Conservation (phyloP, 2,113 vertebrate species). For the Meriones unguiculatus region DNA sequence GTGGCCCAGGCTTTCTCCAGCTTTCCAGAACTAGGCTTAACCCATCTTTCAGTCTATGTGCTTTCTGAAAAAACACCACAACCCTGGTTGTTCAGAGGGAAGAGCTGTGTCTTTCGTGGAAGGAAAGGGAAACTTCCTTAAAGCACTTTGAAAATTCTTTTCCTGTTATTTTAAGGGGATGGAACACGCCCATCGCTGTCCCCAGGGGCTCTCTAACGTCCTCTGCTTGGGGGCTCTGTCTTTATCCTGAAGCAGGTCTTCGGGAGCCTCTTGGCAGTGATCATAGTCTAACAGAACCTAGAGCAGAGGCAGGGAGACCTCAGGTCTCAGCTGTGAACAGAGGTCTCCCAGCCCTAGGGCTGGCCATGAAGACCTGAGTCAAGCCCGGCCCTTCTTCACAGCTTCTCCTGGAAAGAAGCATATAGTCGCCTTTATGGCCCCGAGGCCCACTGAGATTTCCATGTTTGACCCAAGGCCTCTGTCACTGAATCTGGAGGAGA, state of each 20-base stretch:
- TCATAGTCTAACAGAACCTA: neutral
- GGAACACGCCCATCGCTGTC: neutral
- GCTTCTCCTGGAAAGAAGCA: neutral
- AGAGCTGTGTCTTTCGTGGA: neutral
- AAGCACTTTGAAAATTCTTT: neutral
- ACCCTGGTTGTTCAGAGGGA: too few species aligned
- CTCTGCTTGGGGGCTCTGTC: neutral
- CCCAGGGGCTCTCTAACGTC: neutral
- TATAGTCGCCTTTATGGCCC: neutral
- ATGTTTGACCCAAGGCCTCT: too few species aligned
- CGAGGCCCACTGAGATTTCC: neutral
- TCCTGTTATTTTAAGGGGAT: neutral
- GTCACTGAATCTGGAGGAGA: neutral
- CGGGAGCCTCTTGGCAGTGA: neutral
- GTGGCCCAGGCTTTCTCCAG: neutral
- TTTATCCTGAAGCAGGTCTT: neutral
- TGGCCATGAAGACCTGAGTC: neutral
- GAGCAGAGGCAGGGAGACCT: neutral
- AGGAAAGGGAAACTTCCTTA: rapidly evolving
- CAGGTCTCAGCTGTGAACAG: neutral
- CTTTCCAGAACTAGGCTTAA: neutral
- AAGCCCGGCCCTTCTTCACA: neutral
- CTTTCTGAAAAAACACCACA: rapidly evolving
- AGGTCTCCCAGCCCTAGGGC: neutral
- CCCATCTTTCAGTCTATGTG: neutral